Evolutionary conservation across 2,797 vertebrate species (phyloP).

Genomic region (Myiothlypis chrysogaster): DNA sequence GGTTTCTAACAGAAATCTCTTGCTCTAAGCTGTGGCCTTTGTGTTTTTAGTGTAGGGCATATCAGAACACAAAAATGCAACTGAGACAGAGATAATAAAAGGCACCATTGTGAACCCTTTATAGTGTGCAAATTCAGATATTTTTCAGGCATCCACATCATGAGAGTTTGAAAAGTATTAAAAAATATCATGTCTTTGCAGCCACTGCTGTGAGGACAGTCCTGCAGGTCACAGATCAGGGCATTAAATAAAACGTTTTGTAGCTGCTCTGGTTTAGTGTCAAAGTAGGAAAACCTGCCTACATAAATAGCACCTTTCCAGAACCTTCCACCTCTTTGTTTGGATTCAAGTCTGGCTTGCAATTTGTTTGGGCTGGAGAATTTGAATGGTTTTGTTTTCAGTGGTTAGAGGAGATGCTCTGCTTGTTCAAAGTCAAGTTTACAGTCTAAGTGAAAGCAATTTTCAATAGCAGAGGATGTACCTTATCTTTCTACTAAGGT

Average conservation of each 20-base stretch:
- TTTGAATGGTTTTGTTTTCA: background rate
- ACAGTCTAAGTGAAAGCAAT: background rate
- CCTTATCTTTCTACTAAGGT: conserved; percentile 24
- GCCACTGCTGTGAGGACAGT: background rate
- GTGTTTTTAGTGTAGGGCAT: background rate
- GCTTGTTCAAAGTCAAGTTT: background rate
- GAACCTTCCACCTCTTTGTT: background rate
- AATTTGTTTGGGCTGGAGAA: background rate
- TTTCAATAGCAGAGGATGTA: background rate
- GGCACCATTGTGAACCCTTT: background rate
- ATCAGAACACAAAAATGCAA: background rate
- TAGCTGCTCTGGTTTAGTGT: background rate
- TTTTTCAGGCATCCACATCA: background rate
- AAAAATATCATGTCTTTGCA: background rate
- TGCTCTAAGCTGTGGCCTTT: background rate
- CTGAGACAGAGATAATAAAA: background rate
- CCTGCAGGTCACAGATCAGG: background rate
- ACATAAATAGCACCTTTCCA: background rate
- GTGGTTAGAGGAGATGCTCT: background rate
- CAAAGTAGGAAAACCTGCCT: background rate
- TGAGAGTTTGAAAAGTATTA: background rate
- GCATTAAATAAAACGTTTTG: background rate
- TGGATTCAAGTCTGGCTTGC: background rate
- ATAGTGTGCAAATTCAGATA: background rate
- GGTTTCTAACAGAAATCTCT: background rate